Percentiles rank a stretch among this genome's conserved stretches.
phyloP scores from a whole-genome alignment of 2,888 invertebrate species.

The Dexiosoma caninum region DNA sequence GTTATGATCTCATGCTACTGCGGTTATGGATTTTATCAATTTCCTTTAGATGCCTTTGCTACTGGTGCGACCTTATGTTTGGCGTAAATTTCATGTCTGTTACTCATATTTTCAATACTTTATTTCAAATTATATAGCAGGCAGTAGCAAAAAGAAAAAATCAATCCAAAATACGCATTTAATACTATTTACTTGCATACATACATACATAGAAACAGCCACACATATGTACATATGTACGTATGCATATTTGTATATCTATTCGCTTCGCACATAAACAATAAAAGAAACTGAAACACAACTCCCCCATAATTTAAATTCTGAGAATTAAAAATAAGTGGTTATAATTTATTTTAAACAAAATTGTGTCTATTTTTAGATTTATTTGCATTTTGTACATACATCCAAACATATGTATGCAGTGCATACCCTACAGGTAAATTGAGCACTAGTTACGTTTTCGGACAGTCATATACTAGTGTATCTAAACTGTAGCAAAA shows the following conservation, averaged over 20 bases:
- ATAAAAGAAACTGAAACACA: slow-evolving; percentile 44
- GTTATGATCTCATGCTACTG: slow-evolving; percentile 60
- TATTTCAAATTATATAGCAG: neutral
- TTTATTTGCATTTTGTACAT: slow-evolving; percentile 19
- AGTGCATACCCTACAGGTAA: no score
- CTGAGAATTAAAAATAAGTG: slow-evolving; percentile 29
- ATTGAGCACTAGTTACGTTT: no score
- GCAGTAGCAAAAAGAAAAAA: neutral
- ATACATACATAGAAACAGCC: no score
- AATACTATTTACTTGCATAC: slow-evolving; percentile 38
- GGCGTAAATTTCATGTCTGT: slow-evolving; percentile 6
- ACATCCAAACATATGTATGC: no score
- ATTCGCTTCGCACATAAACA: neutral
- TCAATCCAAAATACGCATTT: slow-evolving; percentile 26
- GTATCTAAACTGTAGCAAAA: no score
- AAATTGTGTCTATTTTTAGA: slow-evolving; percentile 15
- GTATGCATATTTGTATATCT: no score
- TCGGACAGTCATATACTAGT: no score
- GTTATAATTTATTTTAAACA: slow-evolving; percentile 16
- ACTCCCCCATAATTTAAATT: slow-evolving; percentile 49
- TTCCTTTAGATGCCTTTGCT: slow-evolving; percentile 11
- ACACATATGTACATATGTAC: no score
- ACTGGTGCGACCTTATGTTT: neutral
- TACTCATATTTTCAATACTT: slow-evolving; percentile 21
- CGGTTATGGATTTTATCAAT: neutral